A percentile compares a stretch with the other conserved stretches of the same genome.
Conservation (phyloP, 2,113 vertebrate species). For the Brachirus orientalis region DNA sequence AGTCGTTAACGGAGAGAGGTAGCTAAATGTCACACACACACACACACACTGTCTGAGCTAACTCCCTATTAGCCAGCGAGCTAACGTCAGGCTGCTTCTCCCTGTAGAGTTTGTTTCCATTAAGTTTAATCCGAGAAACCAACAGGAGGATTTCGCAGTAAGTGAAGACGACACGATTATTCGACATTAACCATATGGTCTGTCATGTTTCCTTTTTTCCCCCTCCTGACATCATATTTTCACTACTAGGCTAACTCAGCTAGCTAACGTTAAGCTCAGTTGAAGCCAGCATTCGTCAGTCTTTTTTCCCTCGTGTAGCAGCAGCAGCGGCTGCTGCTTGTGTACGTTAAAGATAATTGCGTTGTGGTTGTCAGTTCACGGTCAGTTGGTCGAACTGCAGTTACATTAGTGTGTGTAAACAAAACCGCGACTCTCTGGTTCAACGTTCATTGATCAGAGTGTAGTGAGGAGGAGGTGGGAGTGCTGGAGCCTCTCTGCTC, state of each 20-base stretch:
- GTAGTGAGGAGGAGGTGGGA: no score
- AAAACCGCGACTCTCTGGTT: not conserved
- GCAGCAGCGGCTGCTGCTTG: no score
- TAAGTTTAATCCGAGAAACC: not conserved
- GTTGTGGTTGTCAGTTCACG: not conserved
- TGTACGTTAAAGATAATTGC: no score
- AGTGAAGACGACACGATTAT: constrained; percentile 19
- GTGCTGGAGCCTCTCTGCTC: not conserved
- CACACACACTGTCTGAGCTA: not conserved
- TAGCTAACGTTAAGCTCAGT: constrained; percentile 47
- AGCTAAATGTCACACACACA: constrained; percentile 10
- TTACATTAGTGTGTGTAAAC: not conserved
- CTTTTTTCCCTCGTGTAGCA: not conserved
- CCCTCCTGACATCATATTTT: constrained; percentile 31
- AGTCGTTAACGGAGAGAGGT: constrained; percentile 16
- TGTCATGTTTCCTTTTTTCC: constrained; percentile 21
- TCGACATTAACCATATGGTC: constrained; percentile 24
- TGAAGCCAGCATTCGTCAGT: constrained; percentile 2
- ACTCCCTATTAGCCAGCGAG: constrained; percentile 14
- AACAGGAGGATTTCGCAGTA: not conserved
- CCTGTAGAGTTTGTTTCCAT: constrained; percentile 11
- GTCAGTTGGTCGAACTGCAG: no score
- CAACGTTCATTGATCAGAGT: not conserved
- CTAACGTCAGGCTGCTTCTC: constrained; percentile 10
- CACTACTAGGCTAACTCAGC: constrained; percentile 35